A percentile compares a stretch with the other conserved stretches of the same genome.
Conservation (phyloP, 1,140 invertebrate genomes). For the Macrostomum lignano region DNA sequence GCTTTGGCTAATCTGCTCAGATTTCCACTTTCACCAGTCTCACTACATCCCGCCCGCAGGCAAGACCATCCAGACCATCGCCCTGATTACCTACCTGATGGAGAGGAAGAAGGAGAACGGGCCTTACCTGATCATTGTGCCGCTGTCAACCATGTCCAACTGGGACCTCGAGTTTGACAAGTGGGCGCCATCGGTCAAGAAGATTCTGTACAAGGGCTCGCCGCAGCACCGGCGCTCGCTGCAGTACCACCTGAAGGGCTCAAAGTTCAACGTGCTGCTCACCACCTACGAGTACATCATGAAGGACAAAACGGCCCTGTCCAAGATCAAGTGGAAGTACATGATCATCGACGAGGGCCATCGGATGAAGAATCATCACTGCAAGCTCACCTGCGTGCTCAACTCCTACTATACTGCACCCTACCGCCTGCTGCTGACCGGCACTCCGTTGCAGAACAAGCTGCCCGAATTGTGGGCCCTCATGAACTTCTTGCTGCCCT, state of each 20-base stretch:
- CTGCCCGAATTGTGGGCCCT: constrained; percentile 90
- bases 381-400: constrained; percentile 70
- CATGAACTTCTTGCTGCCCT: constrained; percentile 83
- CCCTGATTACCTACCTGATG: constrained; percentile 78
- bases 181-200: constrained; percentile 75
- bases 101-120: constrained; percentile 88
- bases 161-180: constrained; percentile 95
- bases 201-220: constrained; percentile 73
- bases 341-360: constrained; percentile 99
- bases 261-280: constrained; percentile 86
- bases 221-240: constrained; percentile 51
- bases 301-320: constrained; percentile 77
- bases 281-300: constrained; percentile 97
- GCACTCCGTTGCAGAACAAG: constrained; percentile 91
- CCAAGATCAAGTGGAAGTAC: constrained; percentile 76
- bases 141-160: constrained; percentile 81
- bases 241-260: constrained; percentile 52
- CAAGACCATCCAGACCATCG: constrained; percentile 42
- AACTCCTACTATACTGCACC: constrained; percentile 85
- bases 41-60: too few relatives aligned
- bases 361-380: constrained; percentile 98
- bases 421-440: constrained; percentile 69
- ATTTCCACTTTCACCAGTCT: too few relatives aligned
- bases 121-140: constrained; percentile 83
- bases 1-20: too few relatives aligned